Evolutionary conservation across 1,140 invertebrate genomes (phyloP), one percentile per base, ranked within the genome.

Genomic region (Harpegnathos saltator): DNA sequence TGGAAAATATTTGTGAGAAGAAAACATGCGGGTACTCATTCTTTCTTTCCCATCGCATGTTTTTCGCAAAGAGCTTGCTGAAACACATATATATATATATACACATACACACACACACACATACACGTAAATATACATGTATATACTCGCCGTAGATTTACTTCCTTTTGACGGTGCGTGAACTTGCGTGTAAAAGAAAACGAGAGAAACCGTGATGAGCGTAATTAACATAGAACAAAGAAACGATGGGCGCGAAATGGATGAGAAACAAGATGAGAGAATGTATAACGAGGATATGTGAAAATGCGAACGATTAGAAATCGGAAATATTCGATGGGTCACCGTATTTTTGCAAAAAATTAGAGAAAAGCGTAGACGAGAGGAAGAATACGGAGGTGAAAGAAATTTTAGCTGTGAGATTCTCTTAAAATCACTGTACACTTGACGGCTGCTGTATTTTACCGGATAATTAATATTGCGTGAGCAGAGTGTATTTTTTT

Each of bases 281-380:
- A 48, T 65, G 29, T 66, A 29, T 52, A 17, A 26, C 29, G 33
- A 15, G 24, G 58, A 19, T 48, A 24, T 52, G 12, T 52, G 48
- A 54, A 12, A 69, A 65, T 44, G 50, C 26, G 24, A 29, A 48
- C 54, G 33, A 66, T 44, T 4, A 66, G 62, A 56, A 68, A 15
- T 52, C 52, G 56, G 26, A 24, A 81, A 52, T n/a, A n/a, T 59
- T 63, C 44, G 65, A n/a, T 58, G 38, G 33, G n/a, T n/a, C 24
- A 4, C 50, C 65, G 59, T 87, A 87, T 87, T 87, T 87, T 87
- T 86, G 61, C 72, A 86, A 44, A 68, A 62, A 62, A 44, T 66
- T 75, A 54, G 38, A 50, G 48, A 24, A 62, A 75, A 80, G n/a
- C 54, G 56, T n/a, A 62, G 59, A 84, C n/a, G 24, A 84, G 50